Evolutionary conservation across 2,113 vertebrate species (phyloP).

Genomic region (rat (Rattus norvegicus)): GRCr8 NC_086028.1:25773501-25774000

Average conservation of each 20-base stretch:
- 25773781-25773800: not conserved
- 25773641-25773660: not conserved
- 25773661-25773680: not conserved
- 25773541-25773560: not conserved
- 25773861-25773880: not conserved
- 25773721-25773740: not conserved
- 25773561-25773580: not conserved
- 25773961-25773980: not conserved
- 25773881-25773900: conserved; percentile 8
- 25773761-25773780: not conserved
- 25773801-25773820: not conserved
- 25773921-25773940: not conserved
- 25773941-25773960: not conserved
- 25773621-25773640: not conserved
- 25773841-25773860: not conserved
- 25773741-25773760: not conserved
- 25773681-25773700: not conserved
- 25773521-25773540: not conserved
- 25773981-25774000: not conserved
- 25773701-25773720: not conserved
- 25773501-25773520: not conserved
- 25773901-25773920: not conserved
- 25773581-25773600: not conserved
- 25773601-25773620: not conserved
- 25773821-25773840: not conserved